Conservation (phyloP, 2,113 vertebrate species). For the Calypte anna region DNA sequence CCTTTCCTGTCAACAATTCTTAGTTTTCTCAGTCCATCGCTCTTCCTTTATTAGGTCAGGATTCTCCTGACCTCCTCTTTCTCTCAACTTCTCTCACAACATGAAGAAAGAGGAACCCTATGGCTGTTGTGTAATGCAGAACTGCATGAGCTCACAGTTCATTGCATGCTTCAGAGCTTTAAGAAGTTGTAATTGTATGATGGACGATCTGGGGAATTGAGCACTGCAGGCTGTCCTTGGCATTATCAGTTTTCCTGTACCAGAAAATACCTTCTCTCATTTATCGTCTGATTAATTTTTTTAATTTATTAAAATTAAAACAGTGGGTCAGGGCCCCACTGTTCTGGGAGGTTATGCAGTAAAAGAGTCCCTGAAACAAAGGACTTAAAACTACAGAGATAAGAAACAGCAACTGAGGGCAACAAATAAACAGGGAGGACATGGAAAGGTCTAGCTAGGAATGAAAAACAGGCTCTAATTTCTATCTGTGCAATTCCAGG, state of each 20-base stretch:
- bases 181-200: background rate
- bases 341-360: background rate
- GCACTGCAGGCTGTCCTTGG: background rate
- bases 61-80: background rate
- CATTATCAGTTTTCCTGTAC: background rate
- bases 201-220: background rate
- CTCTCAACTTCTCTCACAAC: background rate
- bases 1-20: background rate
- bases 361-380: slow-evolving; percentile 9
- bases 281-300: background rate
- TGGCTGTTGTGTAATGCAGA: background rate
- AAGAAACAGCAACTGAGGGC: background rate
- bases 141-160: background rate
- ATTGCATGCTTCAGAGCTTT: background rate
- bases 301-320: no score
- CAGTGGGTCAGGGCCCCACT: background rate
- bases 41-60: background rate
- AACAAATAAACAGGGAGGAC: slow-evolving; percentile 1
- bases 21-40: accelerated
- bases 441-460: background rate
- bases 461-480: slow-evolving; percentile 15
- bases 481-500: slow-evolving; percentile 9
- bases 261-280: background rate
- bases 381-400: background rate
- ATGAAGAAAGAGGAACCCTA: background rate